Conservation (phyloP, 2,113 vertebrate genomes). For the Plotosus lineatus region DNA sequence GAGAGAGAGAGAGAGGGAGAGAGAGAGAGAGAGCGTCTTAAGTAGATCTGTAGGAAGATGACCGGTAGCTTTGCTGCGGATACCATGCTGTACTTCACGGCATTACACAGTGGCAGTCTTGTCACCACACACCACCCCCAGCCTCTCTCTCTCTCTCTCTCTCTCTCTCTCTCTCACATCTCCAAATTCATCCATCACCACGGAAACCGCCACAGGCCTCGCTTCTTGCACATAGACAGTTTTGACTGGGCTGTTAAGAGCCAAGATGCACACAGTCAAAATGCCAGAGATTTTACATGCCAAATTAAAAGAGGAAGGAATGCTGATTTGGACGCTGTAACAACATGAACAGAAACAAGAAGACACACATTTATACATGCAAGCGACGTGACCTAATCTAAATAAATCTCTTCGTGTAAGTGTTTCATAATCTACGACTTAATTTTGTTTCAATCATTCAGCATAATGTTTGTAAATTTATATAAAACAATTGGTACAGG, state of each 20-base stretch:
- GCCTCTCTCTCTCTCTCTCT: slow-evolving; percentile 30
- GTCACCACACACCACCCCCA: slow-evolving; percentile 56
- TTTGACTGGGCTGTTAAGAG: slow-evolving; percentile 72
- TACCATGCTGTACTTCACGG: slow-evolving; percentile 60
- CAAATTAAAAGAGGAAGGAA: slow-evolving; percentile 69
- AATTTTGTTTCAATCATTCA: not conserved
- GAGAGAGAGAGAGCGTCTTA: slow-evolving; percentile 28
- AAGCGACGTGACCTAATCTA: slow-evolving; percentile 58
- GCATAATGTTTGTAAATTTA: too few relatives aligned
- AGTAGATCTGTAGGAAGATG: slow-evolving; percentile 50
- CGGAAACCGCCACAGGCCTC: slow-evolving; percentile 73
- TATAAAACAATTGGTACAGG: too few relatives aligned
- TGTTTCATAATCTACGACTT: not conserved
- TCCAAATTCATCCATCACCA: slow-evolving; percentile 77
- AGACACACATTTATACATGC: slow-evolving; percentile 37
- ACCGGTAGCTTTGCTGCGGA: slow-evolving; percentile 42
- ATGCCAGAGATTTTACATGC: slow-evolving; percentile 73
- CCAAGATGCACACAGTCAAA: slow-evolving; percentile 76
- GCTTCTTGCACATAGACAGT: slow-evolving; percentile 76
- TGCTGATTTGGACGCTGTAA: slow-evolving; percentile 65
- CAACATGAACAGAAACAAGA: slow-evolving; percentile 44
- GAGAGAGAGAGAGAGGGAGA: slow-evolving; percentile 11
- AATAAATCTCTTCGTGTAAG: slow-evolving; percentile 2
- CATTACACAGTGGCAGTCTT: slow-evolving; percentile 64
- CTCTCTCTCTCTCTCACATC: slow-evolving; percentile 55